phyloP scores from a whole-genome alignment of 2,797 vertebrate species.

The Hoplostethus atlanticus region DNA sequence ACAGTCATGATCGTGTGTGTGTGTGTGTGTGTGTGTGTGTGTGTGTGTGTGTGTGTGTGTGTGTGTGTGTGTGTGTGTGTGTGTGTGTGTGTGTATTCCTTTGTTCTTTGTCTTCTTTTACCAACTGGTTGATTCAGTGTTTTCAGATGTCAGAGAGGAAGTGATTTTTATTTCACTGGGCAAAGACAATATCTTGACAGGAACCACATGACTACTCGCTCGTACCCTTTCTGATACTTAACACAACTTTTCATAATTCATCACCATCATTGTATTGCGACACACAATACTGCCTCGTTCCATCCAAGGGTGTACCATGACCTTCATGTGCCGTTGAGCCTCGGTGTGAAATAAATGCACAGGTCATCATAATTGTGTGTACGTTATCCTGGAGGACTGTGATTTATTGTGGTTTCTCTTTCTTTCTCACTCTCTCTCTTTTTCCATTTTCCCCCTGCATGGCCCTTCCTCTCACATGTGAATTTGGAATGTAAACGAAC shows the following conservation, averaged over 20 bases:
- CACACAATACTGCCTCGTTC: neutral
- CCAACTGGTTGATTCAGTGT: conserved; percentile 59
- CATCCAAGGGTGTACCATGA: conserved; percentile 14
- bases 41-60: neutral
- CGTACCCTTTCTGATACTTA: conserved; percentile 31
- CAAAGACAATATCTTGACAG: too few relatives aligned
- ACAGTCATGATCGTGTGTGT: neutral
- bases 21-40: neutral
- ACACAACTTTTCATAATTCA: neutral
- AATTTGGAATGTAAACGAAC: conserved; percentile 64
- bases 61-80: neutral
- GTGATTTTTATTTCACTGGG: neutral
- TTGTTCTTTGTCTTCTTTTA: conserved; percentile 10
- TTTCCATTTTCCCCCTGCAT: conserved; percentile 1
- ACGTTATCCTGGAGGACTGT: conserved; percentile 38
- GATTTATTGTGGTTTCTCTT: conserved; percentile 51
- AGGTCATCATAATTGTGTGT: conserved; percentile 38
- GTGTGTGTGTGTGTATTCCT: conserved; percentile 3
- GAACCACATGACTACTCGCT: conserved; percentile 23
- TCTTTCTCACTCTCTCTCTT: conserved; percentile 30
- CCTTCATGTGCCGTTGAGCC: conserved; percentile 21
- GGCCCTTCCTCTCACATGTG: conserved; percentile 24
- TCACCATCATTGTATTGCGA: conserved; percentile 15
- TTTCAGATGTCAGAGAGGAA: conserved; percentile 33
- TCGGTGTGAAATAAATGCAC: neutral